Percentiles rank a stretch among this genome's conserved stretches.
These are phyloP conservation scores for Penaeus vannamei DNA, from an alignment of 1,140 invertebrate genomes.

Conservation along the genomic window DNA sequence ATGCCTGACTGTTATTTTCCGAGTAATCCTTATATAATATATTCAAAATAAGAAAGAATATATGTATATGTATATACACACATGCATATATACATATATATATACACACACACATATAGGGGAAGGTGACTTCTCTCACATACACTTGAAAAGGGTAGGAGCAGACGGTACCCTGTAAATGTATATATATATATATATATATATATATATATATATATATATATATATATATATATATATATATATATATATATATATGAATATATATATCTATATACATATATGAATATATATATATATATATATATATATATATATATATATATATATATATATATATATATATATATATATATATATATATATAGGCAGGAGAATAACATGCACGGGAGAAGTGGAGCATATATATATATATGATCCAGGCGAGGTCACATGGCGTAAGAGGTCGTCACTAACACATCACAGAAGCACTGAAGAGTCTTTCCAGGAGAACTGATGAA, in stretches of 20 bases:
- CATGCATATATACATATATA: background rate
- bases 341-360: slow-evolving; percentile 38
- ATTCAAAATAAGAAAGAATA: no score
- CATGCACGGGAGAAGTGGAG: background rate
- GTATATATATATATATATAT: slow-evolving; percentile 41
- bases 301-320: background rate
- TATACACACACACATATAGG: no score
- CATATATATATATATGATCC: no score
- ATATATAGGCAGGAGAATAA: background rate
- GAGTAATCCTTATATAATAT: no score
- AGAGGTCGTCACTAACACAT: no score
- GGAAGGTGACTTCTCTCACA: no score
- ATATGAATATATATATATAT: slow-evolving; percentile 4
- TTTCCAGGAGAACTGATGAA: no score
- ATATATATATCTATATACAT: background rate
- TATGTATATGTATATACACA: background rate
- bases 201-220: slow-evolving; percentile 43
- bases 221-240: slow-evolving; percentile 18
- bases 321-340: background rate
- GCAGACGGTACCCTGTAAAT: no score
- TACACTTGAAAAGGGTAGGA: no score
- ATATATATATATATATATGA: background rate
- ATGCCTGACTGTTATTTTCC: no score
- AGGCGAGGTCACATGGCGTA: no score
- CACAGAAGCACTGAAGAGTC: no score